phyloP scores from a whole-genome alignment of 2,113 vertebrate genomes.

The Anguilla rostrata region DNA sequence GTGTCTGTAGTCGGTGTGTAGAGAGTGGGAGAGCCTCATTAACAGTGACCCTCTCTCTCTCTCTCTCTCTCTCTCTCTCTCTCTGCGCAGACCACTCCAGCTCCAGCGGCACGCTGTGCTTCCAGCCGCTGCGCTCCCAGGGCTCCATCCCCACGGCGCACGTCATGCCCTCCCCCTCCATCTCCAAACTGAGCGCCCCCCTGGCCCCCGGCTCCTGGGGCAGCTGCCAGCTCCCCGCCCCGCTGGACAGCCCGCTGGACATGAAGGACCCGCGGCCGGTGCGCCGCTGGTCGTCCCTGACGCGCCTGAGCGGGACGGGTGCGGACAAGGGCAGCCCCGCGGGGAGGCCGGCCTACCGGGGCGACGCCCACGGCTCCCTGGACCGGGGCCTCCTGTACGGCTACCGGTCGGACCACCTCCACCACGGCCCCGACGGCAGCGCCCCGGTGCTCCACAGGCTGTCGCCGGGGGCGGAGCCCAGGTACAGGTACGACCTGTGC shows the following conservation, averaged over 20 bases:
- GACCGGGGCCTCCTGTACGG: conserved; percentile 66
- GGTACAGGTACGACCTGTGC: conserved; percentile 75
- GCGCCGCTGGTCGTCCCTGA: conserved; percentile 90
- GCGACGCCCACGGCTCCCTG: conserved; percentile 65
- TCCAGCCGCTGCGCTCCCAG: conserved; percentile 75
- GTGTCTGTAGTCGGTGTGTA: too few relatives aligned
- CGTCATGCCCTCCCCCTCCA: conserved; percentile 78
- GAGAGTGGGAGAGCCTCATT: too few relatives aligned
- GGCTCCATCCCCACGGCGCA: conserved; percentile 79
- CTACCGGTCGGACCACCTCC: conserved; percentile 62
- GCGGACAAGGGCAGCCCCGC: conserved; percentile 58
- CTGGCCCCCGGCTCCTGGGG: conserved; percentile 61
- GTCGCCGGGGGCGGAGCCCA: conserved; percentile 67
- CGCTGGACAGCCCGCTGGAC: conserved; percentile 71
- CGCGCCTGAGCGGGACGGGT: conserved; percentile 67
- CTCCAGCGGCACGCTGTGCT: conserved; percentile 80
- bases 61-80: too few relatives aligned
- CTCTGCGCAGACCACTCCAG: conserved; percentile 81
- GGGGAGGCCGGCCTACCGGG: conserved; percentile 38
- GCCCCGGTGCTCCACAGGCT: conserved; percentile 65
- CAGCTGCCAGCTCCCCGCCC: conserved; percentile 61
- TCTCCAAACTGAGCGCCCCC: conserved; percentile 60
- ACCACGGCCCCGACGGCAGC: conserved; percentile 72
- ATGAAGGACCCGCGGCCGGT: conserved; percentile 83
- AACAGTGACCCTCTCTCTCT: too few relatives aligned